Evolutionary conservation across 2,113 vertebrate genomes (phyloP).

Genomic region (Chroicocephalus ridibundus): DNA sequence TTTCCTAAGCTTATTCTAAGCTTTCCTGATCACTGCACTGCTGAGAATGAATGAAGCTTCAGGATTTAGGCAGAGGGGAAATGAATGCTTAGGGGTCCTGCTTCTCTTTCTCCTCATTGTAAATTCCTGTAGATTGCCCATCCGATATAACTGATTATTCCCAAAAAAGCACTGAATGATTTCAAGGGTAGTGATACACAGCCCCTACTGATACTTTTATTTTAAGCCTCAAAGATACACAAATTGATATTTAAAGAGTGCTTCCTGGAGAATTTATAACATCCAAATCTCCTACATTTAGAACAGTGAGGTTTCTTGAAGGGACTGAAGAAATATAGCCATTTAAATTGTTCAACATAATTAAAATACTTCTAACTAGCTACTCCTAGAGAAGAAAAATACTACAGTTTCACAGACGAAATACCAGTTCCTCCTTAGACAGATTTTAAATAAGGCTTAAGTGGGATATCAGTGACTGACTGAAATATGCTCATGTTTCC

Average conservation of each 20-base stretch:
- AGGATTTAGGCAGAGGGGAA: not conserved
- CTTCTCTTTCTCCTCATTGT: not conserved
- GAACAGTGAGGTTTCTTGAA: conserved; percentile 25
- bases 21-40: not conserved
- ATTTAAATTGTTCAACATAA: not conserved
- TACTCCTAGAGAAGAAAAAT: conserved; percentile 5
- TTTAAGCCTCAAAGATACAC: conserved; percentile 1
- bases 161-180: not conserved
- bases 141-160: not conserved
- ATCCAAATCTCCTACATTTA: not conserved
- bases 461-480: not conserved
- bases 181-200: not conserved
- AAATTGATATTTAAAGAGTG: conserved; percentile 19
- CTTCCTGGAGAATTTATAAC: not conserved
- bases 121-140: not conserved
- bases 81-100: not conserved
- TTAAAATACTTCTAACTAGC: conserved; percentile 29
- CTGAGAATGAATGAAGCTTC: not conserved
- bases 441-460: conserved; percentile 34
- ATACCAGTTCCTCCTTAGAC: not conserved
- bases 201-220: not conserved
- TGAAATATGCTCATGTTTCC: conserved; percentile 1
- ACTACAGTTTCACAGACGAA: not conserved
- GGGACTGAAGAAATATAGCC: not conserved
- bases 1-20: not conserved